Base-by-base conservation (phyloP, 2,797 vertebrate genomes). In the Falco concolor region DNA sequence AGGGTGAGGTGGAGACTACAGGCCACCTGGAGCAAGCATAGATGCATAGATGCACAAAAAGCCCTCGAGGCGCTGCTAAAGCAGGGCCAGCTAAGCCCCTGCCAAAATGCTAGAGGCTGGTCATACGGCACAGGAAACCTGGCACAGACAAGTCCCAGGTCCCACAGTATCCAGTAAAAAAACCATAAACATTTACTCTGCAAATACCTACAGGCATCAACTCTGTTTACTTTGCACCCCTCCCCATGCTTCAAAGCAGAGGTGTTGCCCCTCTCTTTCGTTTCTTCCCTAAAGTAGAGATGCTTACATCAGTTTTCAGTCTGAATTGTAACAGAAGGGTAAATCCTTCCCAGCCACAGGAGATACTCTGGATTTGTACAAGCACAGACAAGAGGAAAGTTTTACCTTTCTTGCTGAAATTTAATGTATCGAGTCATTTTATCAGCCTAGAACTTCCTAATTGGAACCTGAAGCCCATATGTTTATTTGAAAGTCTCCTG, bases 381-480 rank as follows among this genome's bases (percentile, higher is more conserved):
- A 67, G 27, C 32, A 54, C 8, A 67, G 42, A 40, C 7, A 34
- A 70, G 25, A 80, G 22, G 32, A 44, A 85, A 20, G 10, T 81
- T 85, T 59, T 72, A 50, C 27, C 38, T 75, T 91, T 50, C 42
- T 34, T 61, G 63, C 11, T 49, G n/a, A 81, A 81, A 83, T 61
- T 19, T 54, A 75, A 44, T 2, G 1, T 38, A 79, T 36, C 24
- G 24, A 76, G 54, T 30, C 8, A 45, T 85, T 89, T 89, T 81
- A 77, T 60, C 50, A 92, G 57, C 12, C 64, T 87, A 67, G 22
- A 83, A 54, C 38, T 87, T 93, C 59, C 54, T 67, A 42, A 56
- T 28, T 63, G 36, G 14, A 69, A 65, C 38, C 16, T 49, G 65
- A 84, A 64, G 9, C 47, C 47, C 5, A 17, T 60, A 32, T 60